Conservation (phyloP, 1,140 invertebrate species). For the Drosophila carrolli region DNA sequence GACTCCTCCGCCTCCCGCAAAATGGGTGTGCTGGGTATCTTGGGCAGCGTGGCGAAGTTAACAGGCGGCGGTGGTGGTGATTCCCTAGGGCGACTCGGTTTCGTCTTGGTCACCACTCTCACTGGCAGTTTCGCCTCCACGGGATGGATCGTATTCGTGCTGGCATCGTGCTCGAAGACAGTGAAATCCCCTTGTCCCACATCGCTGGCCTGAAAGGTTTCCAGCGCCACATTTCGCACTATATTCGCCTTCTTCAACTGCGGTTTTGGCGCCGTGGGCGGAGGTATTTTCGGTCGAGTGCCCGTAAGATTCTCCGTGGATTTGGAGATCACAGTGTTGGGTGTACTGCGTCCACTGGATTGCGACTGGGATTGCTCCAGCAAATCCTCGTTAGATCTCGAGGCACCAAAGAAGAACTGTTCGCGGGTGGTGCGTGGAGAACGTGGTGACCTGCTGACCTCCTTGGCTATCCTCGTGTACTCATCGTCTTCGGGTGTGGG, state of each 20-base stretch:
- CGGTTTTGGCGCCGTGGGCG: conserved; percentile 77
- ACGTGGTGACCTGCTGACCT: conserved; percentile 67
- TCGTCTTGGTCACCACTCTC: conserved; percentile 32
- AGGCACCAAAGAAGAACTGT: conserved; percentile 73
- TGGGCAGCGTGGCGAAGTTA: conserved; percentile 75
- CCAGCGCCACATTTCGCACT: conserved; percentile 73
- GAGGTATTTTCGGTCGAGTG: conserved; percentile 67
- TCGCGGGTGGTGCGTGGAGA: conserved; percentile 59
- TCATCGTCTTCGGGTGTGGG: conserved; percentile 57
- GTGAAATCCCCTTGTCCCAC: conserved; percentile 81
- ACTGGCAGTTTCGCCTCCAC: conserved; percentile 63
- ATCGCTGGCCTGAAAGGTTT: conserved; percentile 76
- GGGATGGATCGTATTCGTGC: conserved; percentile 77
- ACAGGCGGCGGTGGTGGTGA: conserved; percentile 80
- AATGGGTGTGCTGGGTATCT: conserved; percentile 26
- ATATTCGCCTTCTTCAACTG: conserved; percentile 80
- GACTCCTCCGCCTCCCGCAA: conserved; percentile 61
- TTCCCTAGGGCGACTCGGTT: conserved; percentile 60
- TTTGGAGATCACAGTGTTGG: conserved; percentile 66
- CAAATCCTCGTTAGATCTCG: conserved; percentile 75
- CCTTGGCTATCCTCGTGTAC: conserved; percentile 76
- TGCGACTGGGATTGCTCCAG: conserved; percentile 70
- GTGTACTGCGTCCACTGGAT: conserved; percentile 72
- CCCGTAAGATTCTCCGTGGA: conserved; percentile 76
- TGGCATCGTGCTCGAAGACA: conserved; percentile 80